Percentiles rank a stretch among this genome's conserved stretches.
phyloP scores from a whole-genome alignment of 1,140 invertebrate species.

The Brachystomella parvula region DNA sequence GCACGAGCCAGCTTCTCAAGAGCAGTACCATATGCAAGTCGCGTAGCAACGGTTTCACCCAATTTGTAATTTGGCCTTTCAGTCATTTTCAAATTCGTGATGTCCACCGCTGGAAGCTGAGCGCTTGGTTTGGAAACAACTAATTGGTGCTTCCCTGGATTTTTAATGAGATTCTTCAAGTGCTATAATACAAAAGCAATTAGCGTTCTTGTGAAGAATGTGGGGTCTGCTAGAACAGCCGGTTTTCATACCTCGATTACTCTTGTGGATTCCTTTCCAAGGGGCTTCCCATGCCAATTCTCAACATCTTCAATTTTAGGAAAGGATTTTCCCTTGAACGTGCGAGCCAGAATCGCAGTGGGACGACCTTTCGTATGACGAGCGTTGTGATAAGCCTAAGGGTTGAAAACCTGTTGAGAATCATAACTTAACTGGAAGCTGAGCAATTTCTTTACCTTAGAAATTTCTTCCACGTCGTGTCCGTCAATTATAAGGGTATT shows the following conservation, averaged over 20 bases:
- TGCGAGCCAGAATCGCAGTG: conserved; percentile 89
- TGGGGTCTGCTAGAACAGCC: not conserved
- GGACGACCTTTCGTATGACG: conserved; percentile 69
- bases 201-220: not conserved
- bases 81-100: conserved; percentile 68
- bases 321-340: conserved; percentile 89
- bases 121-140: conserved; percentile 57
- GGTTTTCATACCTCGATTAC: conserved; percentile 55
- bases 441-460: conserved; percentile 53
- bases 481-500: conserved; percentile 92
- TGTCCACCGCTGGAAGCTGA: conserved; percentile 61
- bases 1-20: conserved; percentile 76
- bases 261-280: conserved; percentile 69
- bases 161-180: conserved; percentile 58
- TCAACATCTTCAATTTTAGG: conserved; percentile 79
- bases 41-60: conserved; percentile 76
- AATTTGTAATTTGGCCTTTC: conserved; percentile 74
- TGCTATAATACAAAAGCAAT: conserved; percentile 47
- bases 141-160: conserved; percentile 49
- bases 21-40: conserved; percentile 88
- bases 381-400: conserved; percentile 70
- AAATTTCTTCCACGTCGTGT: conserved; percentile 83
- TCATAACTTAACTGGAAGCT: no score
- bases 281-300: conserved; percentile 96
- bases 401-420: conserved; percentile 2